phyloP scores from a whole-genome alignment of 2,797 vertebrate species.

The Phrynocephalus forsythii region DNA sequence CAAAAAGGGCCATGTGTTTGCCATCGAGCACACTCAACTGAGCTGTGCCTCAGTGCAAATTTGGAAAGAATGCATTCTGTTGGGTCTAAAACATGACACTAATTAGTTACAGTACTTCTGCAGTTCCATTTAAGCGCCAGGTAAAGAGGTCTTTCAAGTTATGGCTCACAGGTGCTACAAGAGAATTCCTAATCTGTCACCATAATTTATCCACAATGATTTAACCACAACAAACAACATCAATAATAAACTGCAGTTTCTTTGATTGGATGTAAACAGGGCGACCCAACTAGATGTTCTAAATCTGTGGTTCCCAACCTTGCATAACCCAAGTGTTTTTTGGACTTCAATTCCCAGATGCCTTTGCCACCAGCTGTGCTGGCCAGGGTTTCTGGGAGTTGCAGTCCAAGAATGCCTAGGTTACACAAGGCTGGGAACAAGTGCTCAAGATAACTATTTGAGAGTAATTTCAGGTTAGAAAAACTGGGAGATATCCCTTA shows the following conservation, averaged over 20 bases:
- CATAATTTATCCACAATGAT: slow-evolving; percentile 38
- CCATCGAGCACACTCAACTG: slow-evolving; percentile 41
- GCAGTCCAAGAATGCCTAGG: too few relatives aligned
- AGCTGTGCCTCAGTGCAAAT: slow-evolving; percentile 16
- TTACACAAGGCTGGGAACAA: too few relatives aligned
- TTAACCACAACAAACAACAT: slow-evolving; percentile 32
- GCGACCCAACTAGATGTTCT: slow-evolving; percentile 5
- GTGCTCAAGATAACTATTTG: background rate
- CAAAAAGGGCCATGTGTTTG: background rate
- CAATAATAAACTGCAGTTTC: slow-evolving; percentile 37
- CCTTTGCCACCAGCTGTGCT: too few relatives aligned
- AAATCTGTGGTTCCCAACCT: too few relatives aligned
- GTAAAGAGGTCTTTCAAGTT: slow-evolving; percentile 56
- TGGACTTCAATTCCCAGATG: too few relatives aligned
- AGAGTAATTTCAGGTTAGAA: background rate
- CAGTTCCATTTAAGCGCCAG: slow-evolving; percentile 46
- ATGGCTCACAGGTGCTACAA: slow-evolving; percentile 8
- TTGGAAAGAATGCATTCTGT: slow-evolving; percentile 50
- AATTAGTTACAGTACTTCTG: slow-evolving; percentile 53
- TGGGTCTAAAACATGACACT: slow-evolving; percentile 55
- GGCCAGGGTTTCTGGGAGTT: too few relatives aligned
- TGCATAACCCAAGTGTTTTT: too few relatives aligned
- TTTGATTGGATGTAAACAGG: slow-evolving; percentile 20
- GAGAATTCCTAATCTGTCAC: slow-evolving; percentile 50
- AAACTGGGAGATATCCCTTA: background rate